phyloP scores from a whole-genome alignment of 1,140 invertebrate species.

The Harpegnathos saltator region DNA sequence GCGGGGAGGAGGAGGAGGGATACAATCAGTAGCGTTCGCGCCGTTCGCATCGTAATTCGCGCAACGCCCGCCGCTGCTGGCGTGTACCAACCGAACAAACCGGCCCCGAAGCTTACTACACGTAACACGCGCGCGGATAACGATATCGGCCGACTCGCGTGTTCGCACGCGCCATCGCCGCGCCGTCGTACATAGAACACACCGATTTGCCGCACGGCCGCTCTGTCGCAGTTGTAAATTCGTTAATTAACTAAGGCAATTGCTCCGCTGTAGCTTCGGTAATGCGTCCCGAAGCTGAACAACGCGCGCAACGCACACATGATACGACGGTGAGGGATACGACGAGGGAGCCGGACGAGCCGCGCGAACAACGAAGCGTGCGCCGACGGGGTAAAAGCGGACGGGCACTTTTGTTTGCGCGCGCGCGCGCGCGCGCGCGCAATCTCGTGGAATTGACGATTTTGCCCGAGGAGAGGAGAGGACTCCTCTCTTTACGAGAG shows the following conservation, averaged over 20 bases:
- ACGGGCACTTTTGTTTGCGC: background rate
- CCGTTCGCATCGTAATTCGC: constrained; percentile 14
- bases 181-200: constrained; percentile 20
- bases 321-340: constrained; percentile 53
- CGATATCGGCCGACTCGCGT: constrained; percentile 62
- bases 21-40: constrained; percentile 35
- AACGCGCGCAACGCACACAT: constrained; percentile 59
- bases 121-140: constrained; percentile 54
- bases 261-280: constrained; percentile 77
- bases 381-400: constrained; percentile 30
- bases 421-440: background rate
- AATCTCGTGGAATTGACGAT: too few relatives aligned
- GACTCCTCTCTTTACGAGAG: too few relatives aligned
- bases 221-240: constrained; percentile 80
- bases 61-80: background rate
- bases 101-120: constrained; percentile 58
- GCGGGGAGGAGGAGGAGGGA: background rate
- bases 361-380: constrained; percentile 24
- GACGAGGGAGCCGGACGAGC: background rate
- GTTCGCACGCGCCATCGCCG: constrained; percentile 16
- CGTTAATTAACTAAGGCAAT: constrained; percentile 84
- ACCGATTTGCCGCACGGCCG: constrained; percentile 74
- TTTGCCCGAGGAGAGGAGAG: too few relatives aligned
- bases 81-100: constrained; percentile 44
- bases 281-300: constrained; percentile 70